Percentiles rank a stretch among this genome's conserved stretches.
Conservation (phyloP, 1,140 invertebrate genomes). For the Metopolophium dirhodum region DNA sequence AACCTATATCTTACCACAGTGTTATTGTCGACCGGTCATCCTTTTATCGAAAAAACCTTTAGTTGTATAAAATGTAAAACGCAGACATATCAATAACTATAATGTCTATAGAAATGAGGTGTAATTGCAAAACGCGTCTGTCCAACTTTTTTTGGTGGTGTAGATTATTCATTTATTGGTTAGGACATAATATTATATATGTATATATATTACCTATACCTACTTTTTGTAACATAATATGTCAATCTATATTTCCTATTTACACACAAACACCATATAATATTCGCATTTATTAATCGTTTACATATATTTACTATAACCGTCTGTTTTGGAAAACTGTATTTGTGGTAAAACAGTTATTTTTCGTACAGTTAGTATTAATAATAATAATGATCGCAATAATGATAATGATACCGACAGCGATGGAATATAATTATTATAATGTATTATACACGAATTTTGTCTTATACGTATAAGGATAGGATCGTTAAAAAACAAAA, state of each 20-base stretch:
- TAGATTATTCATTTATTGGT: neutral
- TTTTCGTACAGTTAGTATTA: neutral
- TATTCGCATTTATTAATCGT: no score
- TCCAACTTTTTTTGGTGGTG: neutral
- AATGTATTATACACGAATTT: neutral
- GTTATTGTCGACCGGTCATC: neutral
- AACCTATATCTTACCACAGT: neutral
- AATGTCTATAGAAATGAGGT: no score
- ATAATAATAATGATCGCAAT: no score
- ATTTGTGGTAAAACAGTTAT: neutral
- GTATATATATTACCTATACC: no score
- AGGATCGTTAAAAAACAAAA: neutral
- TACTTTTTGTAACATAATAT: no score
- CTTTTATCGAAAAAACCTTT: neutral
- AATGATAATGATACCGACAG: neutral
- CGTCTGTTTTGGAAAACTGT: neutral
- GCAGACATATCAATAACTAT: neutral
- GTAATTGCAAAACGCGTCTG: neutral
- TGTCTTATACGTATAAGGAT: neutral
- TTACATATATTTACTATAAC: no score
- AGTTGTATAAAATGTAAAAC: neutral
- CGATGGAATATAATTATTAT: neutral
- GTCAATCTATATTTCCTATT: neutral
- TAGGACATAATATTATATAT: no score
- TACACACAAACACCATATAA: no score